Evolutionary conservation across 92 coral and sea anemone species (phyloP).

Genomic region (Palythoa heliodiscus): DNA sequence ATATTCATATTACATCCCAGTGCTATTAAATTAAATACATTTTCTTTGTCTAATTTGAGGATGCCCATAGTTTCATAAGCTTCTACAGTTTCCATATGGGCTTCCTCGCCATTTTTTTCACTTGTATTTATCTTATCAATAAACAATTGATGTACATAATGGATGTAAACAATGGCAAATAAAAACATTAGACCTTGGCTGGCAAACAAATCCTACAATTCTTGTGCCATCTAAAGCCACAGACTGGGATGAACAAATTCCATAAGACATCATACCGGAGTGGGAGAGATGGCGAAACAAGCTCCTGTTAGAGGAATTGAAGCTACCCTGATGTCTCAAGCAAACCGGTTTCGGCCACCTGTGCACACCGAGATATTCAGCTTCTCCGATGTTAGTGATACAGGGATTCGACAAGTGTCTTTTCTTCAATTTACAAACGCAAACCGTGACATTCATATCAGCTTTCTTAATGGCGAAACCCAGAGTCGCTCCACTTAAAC

Average conservation of each 20-base stretch:
- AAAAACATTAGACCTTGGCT: too few relatives aligned
- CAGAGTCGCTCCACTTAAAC: constrained; percentile 14
- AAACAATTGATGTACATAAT: too few relatives aligned
- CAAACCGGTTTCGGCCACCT: constrained; percentile 47
- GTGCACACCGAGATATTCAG: constrained; percentile 39
- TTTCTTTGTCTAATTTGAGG: too few relatives aligned
- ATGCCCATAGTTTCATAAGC: too few relatives aligned
- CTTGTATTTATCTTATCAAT: too few relatives aligned
- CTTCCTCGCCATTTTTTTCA: too few relatives aligned
- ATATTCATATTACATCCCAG: too few relatives aligned
- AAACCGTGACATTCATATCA: constrained; percentile 29
- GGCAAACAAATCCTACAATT: constrained; percentile 54
- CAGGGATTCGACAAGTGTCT: constrained; percentile 49
- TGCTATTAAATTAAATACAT: too few relatives aligned
- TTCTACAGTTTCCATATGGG: too few relatives aligned
- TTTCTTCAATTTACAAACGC: constrained; percentile 45
- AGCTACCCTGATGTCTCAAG: constrained; percentile 50
- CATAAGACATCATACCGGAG: constrained; percentile 41
- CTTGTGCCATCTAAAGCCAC: constrained; percentile 46
- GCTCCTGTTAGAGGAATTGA: constrained; percentile 36
- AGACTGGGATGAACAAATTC: constrained; percentile 56
- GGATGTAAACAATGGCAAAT: too few relatives aligned
- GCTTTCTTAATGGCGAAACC: constrained; percentile 30
- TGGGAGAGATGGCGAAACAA: constrained; percentile 61
- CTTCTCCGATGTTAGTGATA: constrained; percentile 54